These are phyloP conservation scores for Gymnothorax reevesii DNA, from an alignment of 2,797 vertebrate genomes.

Conservation along the genomic window DNA sequence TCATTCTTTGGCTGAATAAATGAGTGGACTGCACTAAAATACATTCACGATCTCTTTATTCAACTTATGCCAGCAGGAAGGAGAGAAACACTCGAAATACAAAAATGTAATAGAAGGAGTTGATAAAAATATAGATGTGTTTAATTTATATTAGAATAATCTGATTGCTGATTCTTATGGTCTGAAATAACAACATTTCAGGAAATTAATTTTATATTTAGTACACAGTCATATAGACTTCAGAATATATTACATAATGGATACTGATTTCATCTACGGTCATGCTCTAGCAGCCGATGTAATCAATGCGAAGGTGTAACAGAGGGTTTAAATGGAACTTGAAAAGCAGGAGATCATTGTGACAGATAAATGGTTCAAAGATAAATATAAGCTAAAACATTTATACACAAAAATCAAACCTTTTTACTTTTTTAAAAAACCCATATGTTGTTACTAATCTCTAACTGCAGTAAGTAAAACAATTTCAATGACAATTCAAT, in stretches of 20 bases:
- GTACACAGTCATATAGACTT: not conserved
- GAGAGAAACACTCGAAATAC: conserved; percentile 9
- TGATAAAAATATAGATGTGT: not conserved
- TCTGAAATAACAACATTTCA: not conserved
- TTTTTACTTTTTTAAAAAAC: not conserved
- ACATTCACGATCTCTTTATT: conserved; percentile 6
- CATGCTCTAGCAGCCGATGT: not conserved
- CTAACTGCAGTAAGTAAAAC: not conserved
- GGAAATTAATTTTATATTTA: not conserved
- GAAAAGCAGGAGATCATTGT: not conserved
- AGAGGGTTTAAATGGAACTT: not conserved
- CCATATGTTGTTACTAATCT: not conserved
- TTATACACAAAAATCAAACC: not conserved
- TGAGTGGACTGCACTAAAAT: not conserved
- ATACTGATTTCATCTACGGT: not conserved
- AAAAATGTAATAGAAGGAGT: not conserved
- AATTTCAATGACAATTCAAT: not conserved
- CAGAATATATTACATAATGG: not conserved
- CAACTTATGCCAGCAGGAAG: not conserved
- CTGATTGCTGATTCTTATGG: not conserved
- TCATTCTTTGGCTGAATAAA: not conserved
- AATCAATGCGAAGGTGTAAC: not conserved
- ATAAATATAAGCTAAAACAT: not conserved
- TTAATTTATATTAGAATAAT: not conserved
- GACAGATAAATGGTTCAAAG: not conserved